Conservation (phyloP, 2,113 vertebrate species). For the Larimichthys crocea region DNA sequence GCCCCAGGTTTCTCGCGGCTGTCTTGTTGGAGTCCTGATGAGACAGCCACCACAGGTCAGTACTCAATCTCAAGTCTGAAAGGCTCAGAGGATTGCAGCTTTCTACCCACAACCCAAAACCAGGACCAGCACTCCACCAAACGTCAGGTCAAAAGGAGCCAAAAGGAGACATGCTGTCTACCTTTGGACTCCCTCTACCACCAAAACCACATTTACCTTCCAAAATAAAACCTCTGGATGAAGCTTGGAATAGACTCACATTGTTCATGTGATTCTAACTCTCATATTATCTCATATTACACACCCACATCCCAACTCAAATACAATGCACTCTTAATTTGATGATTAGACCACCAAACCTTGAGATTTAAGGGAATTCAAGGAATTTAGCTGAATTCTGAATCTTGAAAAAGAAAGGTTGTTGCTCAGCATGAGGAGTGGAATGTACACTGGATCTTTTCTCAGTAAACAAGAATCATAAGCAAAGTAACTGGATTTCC, state of each 20-base stretch:
- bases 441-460: too few relatives aligned
- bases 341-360: constrained; percentile 25
- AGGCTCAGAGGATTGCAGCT: constrained; percentile 26
- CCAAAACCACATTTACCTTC: constrained; percentile 46
- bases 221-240: constrained; percentile 8
- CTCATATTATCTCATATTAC: constrained; percentile 1
- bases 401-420: background rate
- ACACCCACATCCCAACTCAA: background rate
- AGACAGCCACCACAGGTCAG: constrained; percentile 77
- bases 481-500: background rate
- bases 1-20: constrained; percentile 76
- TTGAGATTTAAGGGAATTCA: background rate
- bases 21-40: constrained; percentile 79
- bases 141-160: constrained; percentile 60
- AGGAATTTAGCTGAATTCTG: too few relatives aligned
- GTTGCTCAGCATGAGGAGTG: background rate
- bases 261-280: constrained; percentile 19
- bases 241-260: background rate
- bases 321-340: background rate
- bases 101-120: constrained; percentile 53
- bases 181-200: constrained; percentile 71
- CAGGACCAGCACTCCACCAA: constrained; percentile 55
- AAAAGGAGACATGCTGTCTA: constrained; percentile 57
- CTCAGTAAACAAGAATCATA: too few relatives aligned
- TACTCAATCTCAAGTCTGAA: constrained; percentile 46